Percentiles rank a stretch among this genome's conserved stretches.
Conservation (phyloP, 2,797 vertebrate genomes). For the Rhinoraja longicauda region DNA sequence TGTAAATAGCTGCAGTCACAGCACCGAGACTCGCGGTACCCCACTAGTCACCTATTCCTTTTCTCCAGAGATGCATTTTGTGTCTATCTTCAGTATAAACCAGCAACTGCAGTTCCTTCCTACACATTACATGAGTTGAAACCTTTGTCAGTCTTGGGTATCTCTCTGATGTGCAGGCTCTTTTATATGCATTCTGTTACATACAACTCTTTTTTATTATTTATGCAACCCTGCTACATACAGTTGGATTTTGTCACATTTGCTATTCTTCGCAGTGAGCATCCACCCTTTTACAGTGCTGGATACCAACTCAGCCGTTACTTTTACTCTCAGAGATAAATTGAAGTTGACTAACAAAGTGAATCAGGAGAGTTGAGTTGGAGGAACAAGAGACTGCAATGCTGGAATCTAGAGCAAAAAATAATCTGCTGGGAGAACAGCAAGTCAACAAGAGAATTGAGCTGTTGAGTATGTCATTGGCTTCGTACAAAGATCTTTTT, state of each 20-base stretch:
- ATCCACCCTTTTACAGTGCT: neutral
- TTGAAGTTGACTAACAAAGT: slow-evolving; percentile 21
- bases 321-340: neutral
- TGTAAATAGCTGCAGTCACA: too few relatives aligned
- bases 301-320: neutral
- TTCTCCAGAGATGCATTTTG: too few relatives aligned
- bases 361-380: neutral
- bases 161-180: neutral
- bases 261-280: neutral
- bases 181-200: neutral
- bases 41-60: too few relatives aligned
- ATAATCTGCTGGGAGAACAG: too few relatives aligned
- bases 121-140: neutral
- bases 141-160: neutral
- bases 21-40: too few relatives aligned
- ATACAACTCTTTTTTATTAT: slow-evolving; percentile 1
- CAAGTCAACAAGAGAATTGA: neutral
- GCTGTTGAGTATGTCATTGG: neutral
- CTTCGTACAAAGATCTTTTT: neutral
- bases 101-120: too few relatives aligned
- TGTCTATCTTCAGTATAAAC: too few relatives aligned
- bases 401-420: too few relatives aligned
- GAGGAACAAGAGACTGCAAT: too few relatives aligned
- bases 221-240: neutral
- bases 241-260: neutral